Base-by-base conservation (phyloP, 2,797 vertebrate genomes). In the Pelobates cultripes region DNA sequence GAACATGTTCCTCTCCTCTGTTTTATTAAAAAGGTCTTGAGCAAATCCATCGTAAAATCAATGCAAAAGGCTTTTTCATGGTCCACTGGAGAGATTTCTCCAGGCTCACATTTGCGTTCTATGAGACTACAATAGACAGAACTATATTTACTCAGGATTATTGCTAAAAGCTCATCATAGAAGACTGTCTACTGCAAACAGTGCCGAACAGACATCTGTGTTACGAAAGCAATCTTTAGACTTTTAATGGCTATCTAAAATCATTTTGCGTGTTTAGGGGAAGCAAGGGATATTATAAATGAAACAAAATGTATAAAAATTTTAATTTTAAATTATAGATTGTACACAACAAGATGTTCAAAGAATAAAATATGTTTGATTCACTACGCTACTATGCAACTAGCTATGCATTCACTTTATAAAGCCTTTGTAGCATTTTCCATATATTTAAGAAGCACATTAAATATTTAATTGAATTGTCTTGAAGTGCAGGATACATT, bases 21-120 rank as follows among this genome's bases (percentile, higher is more conserved):
- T 70, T 83, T 75, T 83, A 83, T 74, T 83, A 78, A 79, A 83
- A 83, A 83, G 71, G 71, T 78, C 66, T 83, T 75, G 71, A 70
- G 53, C 53, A 78, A 83, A 83, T 83, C 70, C 51, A 73, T 83
- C 78, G 76, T 78, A 79, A 83, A 78, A 83, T 83, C 81, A 83
- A 79, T 79, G 76, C 76, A 83, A 83, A 83, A 75, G 64, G 76
- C 71, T 83, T 83, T 83, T 83, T 79, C 76, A 78, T 70, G 81
- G 70, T 83, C 76, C 47, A 64, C 7, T 51, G 76, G 55, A 83
- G 70, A 83, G 55, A 79, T 83, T 70, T 78, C 70, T 83, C 43
- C n/a, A 74, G 81, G 81, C 81, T 79, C 57, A 63, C 71, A 83
- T 83, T 83, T 83, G 81, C 81, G 71, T 78, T 83, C 76, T 61